These are phyloP conservation scores for Microcebus jonahi DNA, from an alignment of 2,113 vertebrate species.

Conservation along the genomic window DNA sequence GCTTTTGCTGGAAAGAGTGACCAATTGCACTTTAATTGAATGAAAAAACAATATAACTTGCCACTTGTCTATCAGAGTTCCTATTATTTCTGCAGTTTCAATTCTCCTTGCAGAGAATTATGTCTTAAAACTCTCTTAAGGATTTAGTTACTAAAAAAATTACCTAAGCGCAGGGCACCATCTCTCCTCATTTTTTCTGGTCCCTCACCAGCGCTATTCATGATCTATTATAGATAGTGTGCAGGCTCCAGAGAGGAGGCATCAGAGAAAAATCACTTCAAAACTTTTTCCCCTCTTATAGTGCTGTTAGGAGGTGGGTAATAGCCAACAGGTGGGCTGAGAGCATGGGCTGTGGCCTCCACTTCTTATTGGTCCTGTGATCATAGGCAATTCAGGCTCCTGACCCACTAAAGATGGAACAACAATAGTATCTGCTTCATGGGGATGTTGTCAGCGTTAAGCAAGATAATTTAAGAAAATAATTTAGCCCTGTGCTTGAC, in stretches of 20 bases:
- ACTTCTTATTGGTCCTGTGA: neutral
- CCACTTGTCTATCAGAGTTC: neutral
- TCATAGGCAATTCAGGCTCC: neutral
- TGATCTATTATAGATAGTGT: neutral
- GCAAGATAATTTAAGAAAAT: neutral
- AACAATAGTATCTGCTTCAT: neutral
- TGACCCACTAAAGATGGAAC: neutral
- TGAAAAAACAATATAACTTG: slow-evolving; percentile 35
- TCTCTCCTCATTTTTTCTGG: neutral
- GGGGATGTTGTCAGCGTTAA: neutral
- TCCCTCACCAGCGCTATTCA: neutral
- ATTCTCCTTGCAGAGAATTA: neutral
- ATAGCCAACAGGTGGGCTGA: neutral
- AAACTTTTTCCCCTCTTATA: neutral
- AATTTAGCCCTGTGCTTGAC: neutral
- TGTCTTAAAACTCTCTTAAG: neutral
- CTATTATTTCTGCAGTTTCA: neutral
- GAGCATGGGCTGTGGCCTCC: neutral
- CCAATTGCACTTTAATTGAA: neutral
- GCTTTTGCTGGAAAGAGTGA: neutral
- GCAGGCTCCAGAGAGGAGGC: neutral
- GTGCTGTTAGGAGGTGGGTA: neutral
- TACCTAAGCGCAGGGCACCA: neutral
- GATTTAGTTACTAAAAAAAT: neutral
- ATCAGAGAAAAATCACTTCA: neutral